Percentiles rank a stretch among this genome's conserved stretches.
Conservation (phyloP, 2,888 invertebrate species). For the Ctenicera cuprea region DNA sequence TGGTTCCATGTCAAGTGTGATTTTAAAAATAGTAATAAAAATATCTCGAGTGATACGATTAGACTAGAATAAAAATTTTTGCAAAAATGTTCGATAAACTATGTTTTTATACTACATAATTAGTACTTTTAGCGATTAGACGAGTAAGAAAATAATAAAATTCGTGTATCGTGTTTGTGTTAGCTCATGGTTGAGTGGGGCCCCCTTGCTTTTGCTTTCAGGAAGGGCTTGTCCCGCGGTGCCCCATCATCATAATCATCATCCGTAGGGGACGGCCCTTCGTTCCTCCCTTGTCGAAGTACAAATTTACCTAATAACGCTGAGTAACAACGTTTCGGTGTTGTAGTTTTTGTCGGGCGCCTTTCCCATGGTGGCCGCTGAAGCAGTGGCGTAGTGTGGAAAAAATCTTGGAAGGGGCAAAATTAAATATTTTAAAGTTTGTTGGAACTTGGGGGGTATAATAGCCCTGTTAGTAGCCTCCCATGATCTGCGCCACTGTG, state of each 20-base stretch:
- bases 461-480: no score
- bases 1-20: constrained; percentile 57
- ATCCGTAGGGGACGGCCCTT: constrained; percentile 48
- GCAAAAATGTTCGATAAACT: constrained; percentile 47
- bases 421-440: not conserved
- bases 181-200: constrained; percentile 69
- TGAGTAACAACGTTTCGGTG: constrained; percentile 69
- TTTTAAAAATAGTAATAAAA: constrained; percentile 58
- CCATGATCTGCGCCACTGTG: no score
- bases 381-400: not conserved
- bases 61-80: constrained; percentile 52
- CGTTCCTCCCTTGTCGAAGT: constrained; percentile 69
- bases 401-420: not conserved
- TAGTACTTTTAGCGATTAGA: constrained; percentile 51
- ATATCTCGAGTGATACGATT: constrained; percentile 56
- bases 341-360: constrained; percentile 64
- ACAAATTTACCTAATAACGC: constrained; percentile 68
- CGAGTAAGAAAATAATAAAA: constrained; percentile 55
- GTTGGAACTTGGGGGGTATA: constrained; percentile 9
- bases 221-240: constrained; percentile 57
- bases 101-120: constrained; percentile 50
- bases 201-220: constrained; percentile 68
- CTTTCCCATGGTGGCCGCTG: constrained; percentile 48
- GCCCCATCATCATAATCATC: not conserved
- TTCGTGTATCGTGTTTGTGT: constrained; percentile 52